Conservation (phyloP, 2,797 vertebrate genomes). For the Rhinoraja longicauda region DNA sequence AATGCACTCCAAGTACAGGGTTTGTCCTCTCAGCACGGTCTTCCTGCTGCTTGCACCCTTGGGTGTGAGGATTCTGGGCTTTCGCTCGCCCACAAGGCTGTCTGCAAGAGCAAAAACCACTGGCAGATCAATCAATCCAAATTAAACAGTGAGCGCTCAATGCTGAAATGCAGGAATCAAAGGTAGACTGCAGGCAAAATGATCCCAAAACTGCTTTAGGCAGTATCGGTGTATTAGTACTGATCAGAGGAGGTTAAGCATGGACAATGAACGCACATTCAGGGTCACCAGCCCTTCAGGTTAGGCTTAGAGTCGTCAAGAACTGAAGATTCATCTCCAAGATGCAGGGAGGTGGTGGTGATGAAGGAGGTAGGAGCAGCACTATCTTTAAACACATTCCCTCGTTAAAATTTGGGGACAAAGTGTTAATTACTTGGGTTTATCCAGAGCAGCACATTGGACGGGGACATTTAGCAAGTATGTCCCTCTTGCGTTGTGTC, state of each 20-base stretch:
- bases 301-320: background rate
- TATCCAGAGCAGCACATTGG: no score
- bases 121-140: background rate
- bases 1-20: slow-evolving; percentile 88
- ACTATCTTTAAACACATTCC: background rate
- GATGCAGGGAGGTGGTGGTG: background rate
- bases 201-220: background rate
- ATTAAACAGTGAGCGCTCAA: background rate
- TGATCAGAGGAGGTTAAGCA: background rate
- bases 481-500: no score
- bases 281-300: background rate
- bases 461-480: no score
- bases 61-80: slow-evolving; percentile 77
- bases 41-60: slow-evolving; percentile 70
- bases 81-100: slow-evolving; percentile 69
- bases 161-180: background rate
- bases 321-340: background rate
- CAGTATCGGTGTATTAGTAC: background rate
- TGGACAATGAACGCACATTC: background rate
- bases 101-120: slow-evolving; percentile 55
- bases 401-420: background rate
- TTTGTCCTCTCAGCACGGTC: slow-evolving; percentile 80
- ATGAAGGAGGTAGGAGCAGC: no score
- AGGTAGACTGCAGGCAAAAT: background rate
- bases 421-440: no score